phyloP scores from a whole-genome alignment of 2,888 invertebrate species.

The Diplolepis rosae region DNA sequence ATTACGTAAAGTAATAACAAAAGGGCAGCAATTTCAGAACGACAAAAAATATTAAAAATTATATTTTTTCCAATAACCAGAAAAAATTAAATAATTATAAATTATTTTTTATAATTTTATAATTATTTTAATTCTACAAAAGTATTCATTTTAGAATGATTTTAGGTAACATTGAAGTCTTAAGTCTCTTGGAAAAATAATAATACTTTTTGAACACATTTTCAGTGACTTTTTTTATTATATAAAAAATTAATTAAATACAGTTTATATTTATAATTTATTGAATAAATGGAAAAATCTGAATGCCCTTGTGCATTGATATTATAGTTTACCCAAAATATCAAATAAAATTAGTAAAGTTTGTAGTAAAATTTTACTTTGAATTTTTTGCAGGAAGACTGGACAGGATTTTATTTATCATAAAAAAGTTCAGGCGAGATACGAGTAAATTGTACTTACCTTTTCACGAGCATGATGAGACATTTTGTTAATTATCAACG shows the following conservation, averaged over 20 bases:
- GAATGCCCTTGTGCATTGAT: too few species aligned
- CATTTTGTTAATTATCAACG: slow-evolving; percentile 5
- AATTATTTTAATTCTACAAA: neutral
- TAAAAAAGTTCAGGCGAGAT: neutral
- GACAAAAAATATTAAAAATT: neutral
- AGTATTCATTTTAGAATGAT: neutral
- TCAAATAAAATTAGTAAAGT: neutral
- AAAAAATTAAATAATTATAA: neutral
- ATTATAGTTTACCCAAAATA: too few species aligned
- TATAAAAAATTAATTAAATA: neutral
- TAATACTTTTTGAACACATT: too few species aligned
- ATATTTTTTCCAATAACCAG: neutral
- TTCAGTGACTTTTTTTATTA: neutral
- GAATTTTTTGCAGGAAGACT: neutral
- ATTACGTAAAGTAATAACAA: neutral
- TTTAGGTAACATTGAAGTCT: neutral
- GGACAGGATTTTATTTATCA: neutral
- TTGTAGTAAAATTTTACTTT: neutral
- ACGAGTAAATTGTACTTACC: neutral
- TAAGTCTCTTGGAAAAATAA: neutral
- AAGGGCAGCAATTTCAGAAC: neutral
- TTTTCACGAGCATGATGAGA: slow-evolving; percentile 27
- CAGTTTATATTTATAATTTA: too few species aligned
- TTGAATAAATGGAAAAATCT: neutral
- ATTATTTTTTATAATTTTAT: too few species aligned